Conservation (phyloP, 2,797 vertebrate species). For the Manis pentadactyla region DNA sequence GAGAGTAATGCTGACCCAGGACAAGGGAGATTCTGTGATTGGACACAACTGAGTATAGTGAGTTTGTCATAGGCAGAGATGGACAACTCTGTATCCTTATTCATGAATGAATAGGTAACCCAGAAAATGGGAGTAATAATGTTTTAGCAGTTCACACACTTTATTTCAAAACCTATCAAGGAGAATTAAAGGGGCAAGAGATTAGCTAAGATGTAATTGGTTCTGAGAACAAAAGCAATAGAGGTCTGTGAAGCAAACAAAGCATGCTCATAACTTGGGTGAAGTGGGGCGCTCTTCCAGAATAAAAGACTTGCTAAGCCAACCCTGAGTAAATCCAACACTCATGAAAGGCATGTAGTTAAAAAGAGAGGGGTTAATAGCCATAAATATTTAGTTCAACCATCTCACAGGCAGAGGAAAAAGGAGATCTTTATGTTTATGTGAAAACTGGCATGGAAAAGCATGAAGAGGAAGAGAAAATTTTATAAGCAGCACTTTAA, state of each 20-base stretch:
- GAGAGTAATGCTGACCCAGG: neutral
- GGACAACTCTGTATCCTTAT: neutral
- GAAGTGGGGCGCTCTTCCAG: slow-evolving; percentile 37
- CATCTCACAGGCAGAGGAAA: neutral
- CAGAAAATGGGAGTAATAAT: neutral
- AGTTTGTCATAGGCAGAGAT: neutral
- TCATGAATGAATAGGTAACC: neutral
- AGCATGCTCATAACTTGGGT: slow-evolving; percentile 7
- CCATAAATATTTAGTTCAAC: neutral
- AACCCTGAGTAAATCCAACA: slow-evolving; percentile 50
- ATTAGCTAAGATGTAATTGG: slow-evolving; percentile 71
- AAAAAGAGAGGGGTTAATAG: slow-evolving; percentile 10
- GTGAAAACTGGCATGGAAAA: neutral
- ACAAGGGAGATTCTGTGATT: neutral
- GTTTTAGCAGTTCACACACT: slow-evolving; percentile 7
- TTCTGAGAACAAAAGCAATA: slow-evolving; percentile 57
- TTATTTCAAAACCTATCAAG: slow-evolving; percentile 47
- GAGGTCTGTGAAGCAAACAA: slow-evolving; percentile 66
- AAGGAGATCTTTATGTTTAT: neutral
- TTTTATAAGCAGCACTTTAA: neutral
- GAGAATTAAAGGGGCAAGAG: slow-evolving; percentile 57
- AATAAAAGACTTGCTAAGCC: slow-evolving; percentile 67
- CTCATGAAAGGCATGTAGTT: neutral
- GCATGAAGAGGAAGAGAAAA: neutral
- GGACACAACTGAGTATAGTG: neutral